Conservation (phyloP, 2,888 invertebrate species). For the Hypomecis punctinalis region DNA sequence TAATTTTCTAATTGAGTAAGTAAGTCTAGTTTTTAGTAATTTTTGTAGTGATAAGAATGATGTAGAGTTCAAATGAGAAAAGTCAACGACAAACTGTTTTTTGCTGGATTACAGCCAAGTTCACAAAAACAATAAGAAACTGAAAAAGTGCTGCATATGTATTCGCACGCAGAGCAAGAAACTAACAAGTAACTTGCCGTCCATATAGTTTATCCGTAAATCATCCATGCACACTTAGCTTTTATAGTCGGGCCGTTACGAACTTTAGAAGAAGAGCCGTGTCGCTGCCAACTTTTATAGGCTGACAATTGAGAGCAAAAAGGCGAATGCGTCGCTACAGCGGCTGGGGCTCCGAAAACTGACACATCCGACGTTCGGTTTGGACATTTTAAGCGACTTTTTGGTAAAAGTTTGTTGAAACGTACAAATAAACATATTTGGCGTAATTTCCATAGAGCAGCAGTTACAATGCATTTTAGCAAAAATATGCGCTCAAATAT, state of each 20-base stretch:
- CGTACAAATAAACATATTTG: not conserved
- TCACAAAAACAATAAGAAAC: not conserved
- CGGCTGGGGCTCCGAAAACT: conserved; percentile 45
- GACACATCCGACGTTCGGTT: conserved; percentile 43
- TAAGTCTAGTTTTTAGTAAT: too few relatives aligned
- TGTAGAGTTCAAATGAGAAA: not conserved
- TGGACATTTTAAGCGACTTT: conserved; percentile 17
- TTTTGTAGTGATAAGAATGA: too few relatives aligned
- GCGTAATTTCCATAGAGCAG: not conserved
- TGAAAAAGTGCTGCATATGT: not conserved
- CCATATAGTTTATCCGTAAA: not conserved
- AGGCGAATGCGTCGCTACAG: conserved; percentile 5
- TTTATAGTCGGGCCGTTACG: conserved; percentile 40
- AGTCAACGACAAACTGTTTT: not conserved
- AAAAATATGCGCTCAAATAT: too few relatives aligned
- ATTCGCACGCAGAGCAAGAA: not conserved
- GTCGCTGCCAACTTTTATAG: conserved; percentile 50
- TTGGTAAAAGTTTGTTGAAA: conserved; percentile 12
- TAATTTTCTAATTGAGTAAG: too few relatives aligned
- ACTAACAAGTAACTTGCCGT: not conserved
- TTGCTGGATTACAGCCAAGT: too few relatives aligned
- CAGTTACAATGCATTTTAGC: too few relatives aligned
- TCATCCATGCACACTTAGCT: conserved; percentile 33
- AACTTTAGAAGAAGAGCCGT: conserved; percentile 37
- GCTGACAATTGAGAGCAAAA: conserved; percentile 48